phyloP scores from a whole-genome alignment of 2,797 vertebrate genomes.

The Silurus aristotelis region DNA sequence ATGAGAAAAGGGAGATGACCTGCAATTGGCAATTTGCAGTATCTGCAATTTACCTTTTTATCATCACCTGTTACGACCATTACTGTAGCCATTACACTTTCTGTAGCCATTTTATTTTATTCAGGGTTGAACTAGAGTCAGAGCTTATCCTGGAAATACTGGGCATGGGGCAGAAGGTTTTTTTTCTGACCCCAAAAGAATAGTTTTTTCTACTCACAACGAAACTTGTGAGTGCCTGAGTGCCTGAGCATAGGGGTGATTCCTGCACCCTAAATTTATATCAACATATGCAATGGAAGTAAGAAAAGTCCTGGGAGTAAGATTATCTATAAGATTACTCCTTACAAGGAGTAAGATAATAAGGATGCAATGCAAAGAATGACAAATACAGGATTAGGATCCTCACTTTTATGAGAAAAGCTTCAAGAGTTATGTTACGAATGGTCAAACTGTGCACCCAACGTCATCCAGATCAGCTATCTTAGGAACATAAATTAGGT shows the following conservation, averaged over 20 bases:
- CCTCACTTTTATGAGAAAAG: neutral
- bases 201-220: neutral
- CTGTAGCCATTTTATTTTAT: neutral
- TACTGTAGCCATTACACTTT: neutral
- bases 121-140: neutral
- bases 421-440: neutral
- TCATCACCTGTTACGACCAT: neutral
- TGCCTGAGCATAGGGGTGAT: neutral
- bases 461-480: neutral
- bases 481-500: neutral
- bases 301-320: constrained; percentile 40
- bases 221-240: no score
- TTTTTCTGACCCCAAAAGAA: neutral
- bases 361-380: constrained; percentile 3
- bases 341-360: constrained; percentile 2
- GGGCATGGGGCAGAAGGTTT: neutral
- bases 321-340: no score
- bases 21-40: neutral
- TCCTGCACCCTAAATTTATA: constrained; percentile 45
- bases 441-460: neutral
- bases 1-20: neutral
- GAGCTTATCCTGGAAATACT: neutral
- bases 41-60: neutral
- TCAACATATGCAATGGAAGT: constrained; percentile 55
- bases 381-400: neutral